Base-by-base conservation (phyloP, 2,797 vertebrate species). In the Antennarius maculatus region DNA sequence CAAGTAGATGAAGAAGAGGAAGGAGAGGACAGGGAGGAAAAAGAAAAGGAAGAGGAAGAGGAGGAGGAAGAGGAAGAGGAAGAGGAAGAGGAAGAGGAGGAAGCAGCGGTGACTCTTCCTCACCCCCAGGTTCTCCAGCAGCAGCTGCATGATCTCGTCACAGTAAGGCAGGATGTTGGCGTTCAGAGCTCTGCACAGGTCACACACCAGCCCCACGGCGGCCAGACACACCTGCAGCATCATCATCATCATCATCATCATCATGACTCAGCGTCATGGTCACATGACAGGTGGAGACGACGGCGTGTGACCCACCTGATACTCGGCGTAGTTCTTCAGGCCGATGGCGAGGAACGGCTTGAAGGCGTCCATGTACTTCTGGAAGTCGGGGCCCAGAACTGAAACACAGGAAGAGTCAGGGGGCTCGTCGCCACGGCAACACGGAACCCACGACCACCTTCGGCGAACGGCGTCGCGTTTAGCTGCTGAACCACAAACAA, bases 311-410 rank as follows among this genome's bases (percentile, higher is more conserved):
- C 55, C 13, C 79, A 99, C 97, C 97, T 99, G 97, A 82, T 99
- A 99, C 81, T 99, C 97, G 0, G 97, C 97, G 1, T 96, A 97
- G 84, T 99, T 99, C 92, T 98, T 99, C 79, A 99, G 93, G 54
- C 97, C 97, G 68, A 99, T 98, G 42, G 90, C 96, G 66, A 99
- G 92, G 90, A 98, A 99, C 0, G 97, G 97, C 76, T 98, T 98
- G 84, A 99, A 99, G 88, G 97, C 96, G 42, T 98, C 97, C 97
- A 99, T 99, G 86, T 99, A 99, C 61, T 99, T 99, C 84, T 98
- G 92, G 80, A 99, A 99, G 79, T 99, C 97, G 65, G 94, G 92
- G 77, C 97, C 97, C 77, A 99, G 78, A 56, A 99, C 97, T 99
- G 90, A 23, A 71, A 64, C 67, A 72, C 8, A 65, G 16, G 9